Evolutionary conservation across 53 echinoderm and acorn worm genomes (phyloP), one percentile per base, ranked within the genome.

Genomic region (Zoroaster sp.): DNA sequence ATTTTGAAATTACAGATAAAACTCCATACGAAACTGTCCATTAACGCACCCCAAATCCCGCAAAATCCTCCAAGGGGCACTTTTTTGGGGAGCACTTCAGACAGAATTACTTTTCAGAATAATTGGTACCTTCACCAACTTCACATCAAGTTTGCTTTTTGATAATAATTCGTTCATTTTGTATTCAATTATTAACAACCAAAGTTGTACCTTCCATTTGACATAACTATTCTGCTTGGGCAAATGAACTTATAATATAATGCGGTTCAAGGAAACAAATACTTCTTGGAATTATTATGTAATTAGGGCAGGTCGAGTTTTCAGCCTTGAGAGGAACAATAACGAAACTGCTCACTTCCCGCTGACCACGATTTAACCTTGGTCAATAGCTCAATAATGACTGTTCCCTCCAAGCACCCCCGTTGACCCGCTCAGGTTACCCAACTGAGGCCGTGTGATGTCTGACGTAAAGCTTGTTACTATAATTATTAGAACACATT

Each of bases 391-490:
- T 32, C 14, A 5, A 40, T 37, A 21, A n/a, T 37, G 13, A n/a
- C 23, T 2, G 37, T 13, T n/a, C 37, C 2, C 3, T 17, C 52
- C 1, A 8, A 21, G 20, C n/a, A 4, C 72, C 86, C 86, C 72
- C 39, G 40, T 74, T 87, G 87, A 87, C 87, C 87, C 36, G 39
- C 55, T 74, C 35, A 74, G 87, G 87, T 87, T 87, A 87, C 66
- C 87, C 21, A 39, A 11, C 82, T 38, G 37, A 73, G 72, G 51
- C 43, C 78, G 34, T 78, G 78, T 49, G 34, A 34, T 47, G 78
- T 78, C 78, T 78, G 78, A 35, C 35, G 13, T 75, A 80, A 80
- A 80, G 80, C 54, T 38, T 63, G 59, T 59, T 78, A 17, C 20
- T 40, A 80, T 43, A 40, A 41, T n/a, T 40, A 73, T 73, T 73